phyloP scores from a whole-genome alignment of 2,797 vertebrate genomes.

The Alauda arvensis region DNA sequence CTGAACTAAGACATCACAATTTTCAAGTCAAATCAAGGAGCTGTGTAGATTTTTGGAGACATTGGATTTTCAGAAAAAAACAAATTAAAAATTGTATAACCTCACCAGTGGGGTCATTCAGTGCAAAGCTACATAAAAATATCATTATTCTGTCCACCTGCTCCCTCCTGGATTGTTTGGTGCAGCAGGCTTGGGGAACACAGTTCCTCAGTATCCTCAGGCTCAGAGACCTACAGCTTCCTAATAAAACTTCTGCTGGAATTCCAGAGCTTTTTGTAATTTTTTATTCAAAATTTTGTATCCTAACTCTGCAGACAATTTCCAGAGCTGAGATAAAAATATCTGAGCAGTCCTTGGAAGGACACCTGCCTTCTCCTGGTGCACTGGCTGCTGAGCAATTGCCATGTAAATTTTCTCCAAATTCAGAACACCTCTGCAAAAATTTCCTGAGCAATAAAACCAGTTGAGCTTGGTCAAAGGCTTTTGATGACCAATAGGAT shows the following conservation, averaged over 20 bases:
- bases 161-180: neutral
- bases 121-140: neutral
- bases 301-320: neutral
- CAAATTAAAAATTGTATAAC: neutral
- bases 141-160: neutral
- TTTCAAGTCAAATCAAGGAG: conserved; percentile 1
- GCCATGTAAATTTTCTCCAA: neutral
- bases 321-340: neutral
- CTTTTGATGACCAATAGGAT: neutral
- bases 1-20: neutral
- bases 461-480: neutral
- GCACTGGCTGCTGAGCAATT: neutral
- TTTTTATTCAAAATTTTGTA: neutral
- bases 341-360: neutral
- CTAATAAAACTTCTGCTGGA: neutral
- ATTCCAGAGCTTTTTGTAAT: neutral
- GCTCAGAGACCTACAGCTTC: neutral
- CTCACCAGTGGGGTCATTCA: neutral
- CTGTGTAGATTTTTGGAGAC: neutral
- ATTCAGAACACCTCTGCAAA: neutral
- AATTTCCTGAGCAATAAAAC: conserved; percentile 6
- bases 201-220: too few relatives aligned
- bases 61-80: neutral
- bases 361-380: neutral
- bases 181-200: neutral